A percentile compares a stretch with the other conserved stretches of the same genome.
phyloP scores from a whole-genome alignment of 2,797 vertebrate species.

The Lutjanus campechanus region DNA sequence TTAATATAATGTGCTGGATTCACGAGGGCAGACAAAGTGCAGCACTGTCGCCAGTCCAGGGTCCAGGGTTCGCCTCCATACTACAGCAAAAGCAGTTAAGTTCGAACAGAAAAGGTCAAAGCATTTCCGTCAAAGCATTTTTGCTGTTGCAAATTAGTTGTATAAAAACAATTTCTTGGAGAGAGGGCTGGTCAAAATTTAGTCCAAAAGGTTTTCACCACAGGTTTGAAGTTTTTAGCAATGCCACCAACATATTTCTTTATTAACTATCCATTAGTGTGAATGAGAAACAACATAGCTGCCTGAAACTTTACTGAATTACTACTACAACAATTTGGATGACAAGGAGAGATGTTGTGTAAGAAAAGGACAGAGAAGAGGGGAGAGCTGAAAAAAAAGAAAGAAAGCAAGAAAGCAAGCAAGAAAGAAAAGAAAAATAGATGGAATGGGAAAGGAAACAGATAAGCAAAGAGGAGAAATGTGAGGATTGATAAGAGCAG shows the following conservation, averaged over 20 bases:
- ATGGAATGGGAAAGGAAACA: neutral
- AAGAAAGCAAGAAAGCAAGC: neutral
- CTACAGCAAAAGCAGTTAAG: too few relatives aligned
- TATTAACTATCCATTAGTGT: neutral
- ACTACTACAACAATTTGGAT: neutral
- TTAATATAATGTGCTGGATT: too few relatives aligned
- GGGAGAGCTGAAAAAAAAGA: neutral
- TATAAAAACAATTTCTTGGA: too few relatives aligned
- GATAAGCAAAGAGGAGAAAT: slow-evolving; percentile 34
- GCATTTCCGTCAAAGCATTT: too few relatives aligned
- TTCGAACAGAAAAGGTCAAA: too few relatives aligned
- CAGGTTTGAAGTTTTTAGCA: neutral
- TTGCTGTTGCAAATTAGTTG: too few relatives aligned
- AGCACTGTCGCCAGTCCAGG: too few relatives aligned
- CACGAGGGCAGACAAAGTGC: too few relatives aligned
- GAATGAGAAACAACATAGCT: neutral
- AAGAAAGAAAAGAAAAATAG: neutral
- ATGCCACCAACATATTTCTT: too few relatives aligned
- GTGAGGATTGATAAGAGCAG: slow-evolving; percentile 36
- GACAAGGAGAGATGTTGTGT: neutral
- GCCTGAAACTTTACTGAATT: neutral
- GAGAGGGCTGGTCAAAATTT: too few relatives aligned
- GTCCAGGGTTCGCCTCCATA: too few relatives aligned
- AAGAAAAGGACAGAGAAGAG: neutral
- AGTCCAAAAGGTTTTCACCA: neutral